Base-by-base conservation (phyloP, 1,140 invertebrate species). In the Lepidotrigona ventralis region DNA sequence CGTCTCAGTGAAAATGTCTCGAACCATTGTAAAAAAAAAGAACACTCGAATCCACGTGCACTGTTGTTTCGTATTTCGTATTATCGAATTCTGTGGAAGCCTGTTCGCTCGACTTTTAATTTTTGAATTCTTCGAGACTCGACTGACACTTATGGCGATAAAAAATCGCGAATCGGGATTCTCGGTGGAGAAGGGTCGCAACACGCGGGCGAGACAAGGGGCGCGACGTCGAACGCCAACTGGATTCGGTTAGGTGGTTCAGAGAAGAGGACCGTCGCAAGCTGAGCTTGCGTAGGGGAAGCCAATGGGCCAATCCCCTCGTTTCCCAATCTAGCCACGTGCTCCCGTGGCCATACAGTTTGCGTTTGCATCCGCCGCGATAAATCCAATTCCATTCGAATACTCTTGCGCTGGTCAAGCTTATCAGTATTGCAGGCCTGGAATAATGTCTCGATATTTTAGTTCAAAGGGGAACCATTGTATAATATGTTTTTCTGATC, bases 201-300 rank as follows among this genome's bases (percentile, higher is more conserved):
- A 66, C 70, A 74, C 54, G 23, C 26, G 21, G 56, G 63, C 51
- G 53, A 66, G 84, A 89, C 83, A 87, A 77, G 82, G 66, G 85
- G 46, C 87, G 87, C 87, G 88, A 77, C 81, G 88, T 80, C 85
- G 85, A 88, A 88, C 85, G 79, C 63, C 66, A 54, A 89, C 88
- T 89, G 88, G 81, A 60, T 86, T 84, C 81, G 51, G 69, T 68
- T 85, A 88, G 85, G 76, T 79, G 81, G 72, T 81, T 83, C 87
- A 71, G 74, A 80, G 70, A 79, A 89, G 88, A 86, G 79, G 85
- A 79, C 70, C 75, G 79, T 72, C 81, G 39, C 79, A 66, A 81
- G 56, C 56, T 58, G 88, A 83, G 87, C 69, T 89, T 89, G 88
- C 88, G 88, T 89, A 89, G 79, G 87, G 81, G 85, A 84, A 88